Evolutionary conservation across 2,113 vertebrate species (phyloP), one percentile per base, ranked within the genome.

Genomic region (Pitta sordida): DNA sequence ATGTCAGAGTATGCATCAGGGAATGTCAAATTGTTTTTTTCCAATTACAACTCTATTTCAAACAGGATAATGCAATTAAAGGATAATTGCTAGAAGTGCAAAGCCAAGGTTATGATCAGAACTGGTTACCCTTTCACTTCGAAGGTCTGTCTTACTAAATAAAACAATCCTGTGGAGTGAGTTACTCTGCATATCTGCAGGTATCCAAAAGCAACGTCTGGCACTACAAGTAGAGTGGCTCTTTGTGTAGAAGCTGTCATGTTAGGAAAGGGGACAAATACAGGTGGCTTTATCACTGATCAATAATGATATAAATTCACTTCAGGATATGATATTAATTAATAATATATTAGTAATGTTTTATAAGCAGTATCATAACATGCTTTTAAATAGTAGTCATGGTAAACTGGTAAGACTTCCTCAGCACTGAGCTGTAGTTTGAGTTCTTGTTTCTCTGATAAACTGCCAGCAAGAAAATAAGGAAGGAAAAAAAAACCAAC

Each of bases 51-150:
- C 95, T 97, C 96, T 97, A 95, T 98, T 98, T 98, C 97, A 97
- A 97, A 98, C 87, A 96, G 95, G 84, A 86, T 98, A 98, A 98
- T 98, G 96, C 97, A 98, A 98, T 98, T 98, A 98, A 97, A 97
- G 96, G 95, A 97, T 98, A 98, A 98, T 98, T 98, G 97, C 97
- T 97, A 95, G 96, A 96, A 96, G 94, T 96, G 95, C 96, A 97
- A 97, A 98, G 97, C 95, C 97, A 97, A 98, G 97, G 98, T 98
- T 98, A 97, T 67, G 85, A 96, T 98, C 97, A 98, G 97, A 98
- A 97, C 94, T 96, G 90, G 97, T 97, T 97, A 97, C 96, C 95
- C 96, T 96, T 98, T 97, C 96, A 93, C 96, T 97, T 88, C 86
- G 24, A 95, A 95, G 89, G 96, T 85, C 95, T 96, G 96, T 95